These are phyloP conservation scores for Aricia artaxerxes DNA, from an alignment of 2,888 invertebrate species.

Conservation along the genomic window DNA sequence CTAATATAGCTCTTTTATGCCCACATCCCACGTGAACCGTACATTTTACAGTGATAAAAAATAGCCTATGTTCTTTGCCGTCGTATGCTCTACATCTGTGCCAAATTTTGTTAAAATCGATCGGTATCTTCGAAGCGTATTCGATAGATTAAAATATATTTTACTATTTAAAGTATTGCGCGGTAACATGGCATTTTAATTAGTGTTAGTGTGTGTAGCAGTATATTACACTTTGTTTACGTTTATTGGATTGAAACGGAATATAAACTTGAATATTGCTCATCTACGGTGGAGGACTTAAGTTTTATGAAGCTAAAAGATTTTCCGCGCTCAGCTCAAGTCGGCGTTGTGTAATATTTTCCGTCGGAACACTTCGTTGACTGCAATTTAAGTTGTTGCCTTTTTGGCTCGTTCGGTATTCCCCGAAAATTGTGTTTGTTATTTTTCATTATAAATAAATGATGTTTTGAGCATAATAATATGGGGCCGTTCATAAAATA, in stretches of 20 bases:
- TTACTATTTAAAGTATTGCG: too few species aligned
- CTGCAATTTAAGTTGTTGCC: slow-evolving; percentile 6
- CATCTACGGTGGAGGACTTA: not conserved
- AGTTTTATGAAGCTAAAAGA: not conserved
- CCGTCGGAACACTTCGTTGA: slow-evolving; percentile 7
- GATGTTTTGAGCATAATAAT: not conserved
- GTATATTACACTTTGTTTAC: not conserved
- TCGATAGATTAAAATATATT: not conserved
- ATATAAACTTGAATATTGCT: not conserved
- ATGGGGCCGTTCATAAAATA: too few species aligned
- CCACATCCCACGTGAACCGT: too few species aligned
- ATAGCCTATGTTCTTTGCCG: too few species aligned
- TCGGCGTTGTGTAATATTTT: not conserved
- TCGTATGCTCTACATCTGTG: too few species aligned
- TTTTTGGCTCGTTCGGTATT: not conserved
- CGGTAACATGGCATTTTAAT: not conserved
- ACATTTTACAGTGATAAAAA: too few species aligned
- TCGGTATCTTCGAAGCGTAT: not conserved
- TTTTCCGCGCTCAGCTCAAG: slow-evolving; percentile 2
- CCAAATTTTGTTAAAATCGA: not conserved
- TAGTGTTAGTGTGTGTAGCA: not conserved
- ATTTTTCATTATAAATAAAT: not conserved
- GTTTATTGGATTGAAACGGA: not conserved
- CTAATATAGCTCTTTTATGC: too few species aligned
- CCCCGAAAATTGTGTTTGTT: not conserved